Base-by-base conservation (phyloP, 2,113 vertebrate species). In the Zosterops pallidus region DNA sequence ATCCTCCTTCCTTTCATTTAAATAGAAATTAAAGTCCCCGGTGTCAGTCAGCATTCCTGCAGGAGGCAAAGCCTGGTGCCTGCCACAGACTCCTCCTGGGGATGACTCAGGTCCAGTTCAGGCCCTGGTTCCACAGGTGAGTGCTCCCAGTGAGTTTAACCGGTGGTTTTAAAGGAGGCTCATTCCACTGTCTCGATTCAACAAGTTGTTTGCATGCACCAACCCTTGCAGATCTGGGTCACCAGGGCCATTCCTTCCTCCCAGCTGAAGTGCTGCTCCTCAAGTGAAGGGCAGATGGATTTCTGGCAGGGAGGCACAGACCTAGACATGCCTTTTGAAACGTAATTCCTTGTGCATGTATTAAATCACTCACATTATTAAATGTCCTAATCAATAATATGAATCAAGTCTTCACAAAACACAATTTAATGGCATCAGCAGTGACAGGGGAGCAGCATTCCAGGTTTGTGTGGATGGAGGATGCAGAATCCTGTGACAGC, bases 391-490 rank as follows among this genome's bases (percentile, higher is more conserved):
- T 80, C 62, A 57, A 35, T 87, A 69, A 6, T 2, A 33, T 0
- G 17, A 62, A 62, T 29, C 70, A 42, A 10, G 29, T 6, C 44
- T 13, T 37, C 37, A 28, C 37, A 69, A 55, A 69, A 12, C 9
- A 46, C 12, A 49, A 3, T 24, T 74, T 31, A 57, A 42, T 2
- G 29, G 44, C 21, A 21, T 12, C 60, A 41, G 21, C 84, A 29
- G 14, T 9, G 74, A 3, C 84, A 39, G 57, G 2, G 28, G 8
- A 65, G 52, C 22, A 49, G 60, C 4, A 3, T 46, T 29, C 7
- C 9, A 3, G 46, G 25, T 29, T 17, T 33, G 57, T 52, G 37
- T 0, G 0, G 19, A 12, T 2, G 6, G 31, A n/a, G 49, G 44
- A 5, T 2, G 3, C 22, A 26, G 52, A 4, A 16, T 16, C 55